Evolutionary conservation across 2,888 invertebrate genomes (phyloP).

Genomic region (Drosophila parthenogenetica): DNA sequence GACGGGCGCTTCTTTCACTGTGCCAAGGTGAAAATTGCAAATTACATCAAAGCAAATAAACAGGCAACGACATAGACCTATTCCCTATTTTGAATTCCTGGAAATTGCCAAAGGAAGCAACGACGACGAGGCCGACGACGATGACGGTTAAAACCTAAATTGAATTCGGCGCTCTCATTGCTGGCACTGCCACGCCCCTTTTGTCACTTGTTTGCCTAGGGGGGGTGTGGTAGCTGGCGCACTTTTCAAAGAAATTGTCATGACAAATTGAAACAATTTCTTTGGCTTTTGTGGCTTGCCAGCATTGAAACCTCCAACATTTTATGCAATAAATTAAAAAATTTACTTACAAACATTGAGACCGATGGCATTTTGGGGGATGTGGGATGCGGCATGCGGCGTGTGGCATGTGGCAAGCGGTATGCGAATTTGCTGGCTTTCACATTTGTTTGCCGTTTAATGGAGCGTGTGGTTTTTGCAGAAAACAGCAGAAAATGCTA

Average conservation of each 20-base stretch:
- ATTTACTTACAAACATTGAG: constrained; percentile 62
- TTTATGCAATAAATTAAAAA: constrained; percentile 78
- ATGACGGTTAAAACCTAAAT: constrained; percentile 70
- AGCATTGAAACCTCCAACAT: constrained; percentile 61
- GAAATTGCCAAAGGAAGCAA: constrained; percentile 56
- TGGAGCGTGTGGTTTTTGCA: constrained; percentile 66
- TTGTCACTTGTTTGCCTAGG: background rate
- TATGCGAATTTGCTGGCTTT: constrained; percentile 6
- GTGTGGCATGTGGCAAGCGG: constrained; percentile 3
- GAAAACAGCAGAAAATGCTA: constrained; percentile 37
- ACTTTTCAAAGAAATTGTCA: constrained; percentile 75
- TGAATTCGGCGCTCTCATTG: constrained; percentile 73
- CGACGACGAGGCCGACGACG: background rate
- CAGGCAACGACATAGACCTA: constrained; percentile 63
- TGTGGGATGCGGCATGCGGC: background rate
- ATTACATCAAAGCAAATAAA: constrained; percentile 79
- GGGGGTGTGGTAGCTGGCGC: constrained; percentile 16
- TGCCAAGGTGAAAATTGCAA: constrained; percentile 79
- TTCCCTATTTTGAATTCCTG: constrained; percentile 28
- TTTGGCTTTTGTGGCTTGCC: constrained; percentile 75
- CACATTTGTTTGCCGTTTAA: constrained; percentile 72
- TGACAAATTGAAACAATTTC: constrained; percentile 81
- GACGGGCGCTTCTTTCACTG: constrained; percentile 15
- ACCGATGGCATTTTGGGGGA: constrained; percentile 10
- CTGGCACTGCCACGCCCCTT: constrained; percentile 17